Base-by-base conservation (phyloP, 2,113 vertebrate species). In the Stegastes partitus region DNA sequence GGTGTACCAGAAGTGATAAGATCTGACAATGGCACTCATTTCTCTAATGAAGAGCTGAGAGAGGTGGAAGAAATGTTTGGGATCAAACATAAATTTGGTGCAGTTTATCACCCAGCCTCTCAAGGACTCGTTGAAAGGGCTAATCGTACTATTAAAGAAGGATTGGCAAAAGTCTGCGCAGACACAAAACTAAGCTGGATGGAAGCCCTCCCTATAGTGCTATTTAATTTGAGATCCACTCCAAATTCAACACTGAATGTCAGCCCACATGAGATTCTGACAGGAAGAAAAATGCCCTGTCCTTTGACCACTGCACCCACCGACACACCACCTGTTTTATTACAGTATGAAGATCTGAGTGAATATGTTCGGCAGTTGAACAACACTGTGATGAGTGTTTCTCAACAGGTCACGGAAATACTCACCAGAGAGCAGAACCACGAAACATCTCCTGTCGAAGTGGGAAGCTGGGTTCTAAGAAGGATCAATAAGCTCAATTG, bases 121-220 rank as follows among this genome's bases (percentile, higher is more conserved):
- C 39, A 63, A 16, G 61, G 61, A 1, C 1, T 63, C 3, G 61
- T 63, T 2, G 61, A 63, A 47, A 63, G 61, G 25, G 61, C 61
- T 0, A 63, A 63, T 2, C 42, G 50, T 23, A 19, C 8, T n/a
- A 21, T 22, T 6, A 53, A 53, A n/a, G 5, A 53, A 22, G 50
- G 50, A 10, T 23, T 53, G 8, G 50, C 50, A 1, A 53, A 53
- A 23, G 50, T 53, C n/a, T 53, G 50, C 11, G 50, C 50, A 53
- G 50, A 53, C 50, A 53, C 50, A 10, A 22, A 53, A 10, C 11
- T 53, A 53, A 53, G 21, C 2, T 53, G 50, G 50, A 10, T 53
- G 3, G 50, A 53, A 22, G 21, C 50, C n/a, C 21, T 53, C 4
- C 50, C 50, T 23, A 53, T 53, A 10, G 50, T 53, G 50, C 22